These are phyloP conservation scores for Paelopatides confundens DNA, from an alignment of 53 echinoderm and acorn worm species.

Conservation along the genomic window DNA sequence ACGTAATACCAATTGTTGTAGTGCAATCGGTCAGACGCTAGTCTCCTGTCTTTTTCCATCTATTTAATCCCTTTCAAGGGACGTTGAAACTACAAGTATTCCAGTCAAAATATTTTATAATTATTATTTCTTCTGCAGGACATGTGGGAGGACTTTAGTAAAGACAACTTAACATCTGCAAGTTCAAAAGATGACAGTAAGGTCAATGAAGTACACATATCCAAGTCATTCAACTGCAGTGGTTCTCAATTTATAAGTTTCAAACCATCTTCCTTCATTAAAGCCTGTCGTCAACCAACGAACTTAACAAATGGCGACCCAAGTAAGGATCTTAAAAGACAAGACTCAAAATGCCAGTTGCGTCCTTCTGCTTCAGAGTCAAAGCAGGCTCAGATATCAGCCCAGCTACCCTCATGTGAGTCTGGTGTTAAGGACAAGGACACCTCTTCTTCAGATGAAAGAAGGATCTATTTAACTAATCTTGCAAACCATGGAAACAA, in stretches of 20 bases:
- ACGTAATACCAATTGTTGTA: too few species aligned
- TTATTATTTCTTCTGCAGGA: neutral
- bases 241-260: neutral
- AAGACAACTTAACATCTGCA: neutral
- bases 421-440: too few species aligned
- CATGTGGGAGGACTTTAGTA: neutral
- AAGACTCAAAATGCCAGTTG: neutral
- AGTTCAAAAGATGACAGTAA: neutral
- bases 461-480: neutral
- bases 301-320: neutral
- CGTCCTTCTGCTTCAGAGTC: neutral
- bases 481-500: neutral
- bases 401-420: too few species aligned
- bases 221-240: neutral
- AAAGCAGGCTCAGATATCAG: too few species aligned
- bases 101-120: too few species aligned
- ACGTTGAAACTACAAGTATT: too few species aligned
- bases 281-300: neutral
- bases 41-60: too few species aligned
- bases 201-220: neutral
- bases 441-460: neutral
- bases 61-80: too few species aligned
- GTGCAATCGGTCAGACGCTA: too few species aligned
- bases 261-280: neutral
- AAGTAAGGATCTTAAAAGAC: neutral